Percentiles rank a stretch among this genome's conserved stretches.
Evolutionary conservation across 2,113 vertebrate species (phyloP).

Genomic region (Macquaria australasica): DNA sequence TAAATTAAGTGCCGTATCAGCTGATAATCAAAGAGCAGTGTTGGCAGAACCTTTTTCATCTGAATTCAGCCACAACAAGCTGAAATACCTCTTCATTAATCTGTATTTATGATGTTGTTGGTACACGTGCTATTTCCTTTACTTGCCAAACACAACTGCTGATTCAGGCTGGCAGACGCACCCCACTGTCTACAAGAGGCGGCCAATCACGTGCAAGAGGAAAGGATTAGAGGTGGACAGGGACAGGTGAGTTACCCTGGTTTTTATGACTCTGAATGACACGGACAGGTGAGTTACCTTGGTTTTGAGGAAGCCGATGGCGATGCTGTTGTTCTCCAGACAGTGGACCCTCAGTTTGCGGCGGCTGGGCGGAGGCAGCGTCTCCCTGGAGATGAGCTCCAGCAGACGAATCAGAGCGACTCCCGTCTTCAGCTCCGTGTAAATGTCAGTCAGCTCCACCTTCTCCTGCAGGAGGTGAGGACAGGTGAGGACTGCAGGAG

Average conservation of each 20-base stretch:
- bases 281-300: constrained; percentile 80
- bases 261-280: background rate
- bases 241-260: background rate
- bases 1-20: too few species aligned
- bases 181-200: too few species aligned
- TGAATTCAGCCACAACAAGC: too few species aligned
- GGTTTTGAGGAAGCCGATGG: constrained; percentile 91
- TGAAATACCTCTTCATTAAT: too few species aligned
- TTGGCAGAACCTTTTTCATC: too few species aligned
- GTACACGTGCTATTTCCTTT: too few species aligned
- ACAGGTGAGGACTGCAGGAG: background rate
- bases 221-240: background rate
- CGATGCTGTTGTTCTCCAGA: constrained; percentile 93
- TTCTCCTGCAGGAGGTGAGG: constrained; percentile 75
- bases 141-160: too few species aligned
- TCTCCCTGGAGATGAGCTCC: constrained; percentile 89
- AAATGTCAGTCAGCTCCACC: constrained; percentile 85
- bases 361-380: constrained; percentile 84
- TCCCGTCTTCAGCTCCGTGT: constrained; percentile 88
- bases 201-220: too few species aligned
- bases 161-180: too few species aligned
- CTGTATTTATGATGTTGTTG: too few species aligned
- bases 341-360: constrained; percentile 89
- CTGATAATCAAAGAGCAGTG: background rate
- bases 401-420: constrained; percentile 87